Conservation (phyloP, 2,113 vertebrate species). For the Daphoenositta chrysoptera region DNA sequence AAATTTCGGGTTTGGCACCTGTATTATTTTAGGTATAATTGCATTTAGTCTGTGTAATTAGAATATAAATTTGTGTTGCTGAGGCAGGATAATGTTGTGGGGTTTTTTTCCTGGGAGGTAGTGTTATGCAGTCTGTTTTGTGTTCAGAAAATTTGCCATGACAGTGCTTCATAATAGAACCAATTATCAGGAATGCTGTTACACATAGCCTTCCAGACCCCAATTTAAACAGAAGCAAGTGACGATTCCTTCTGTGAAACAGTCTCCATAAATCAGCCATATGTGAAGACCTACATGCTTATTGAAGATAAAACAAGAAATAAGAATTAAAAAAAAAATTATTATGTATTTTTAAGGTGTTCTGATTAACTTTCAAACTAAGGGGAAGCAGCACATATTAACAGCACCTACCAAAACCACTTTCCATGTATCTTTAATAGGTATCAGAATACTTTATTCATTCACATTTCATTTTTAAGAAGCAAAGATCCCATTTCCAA, state of each 20-base stretch:
- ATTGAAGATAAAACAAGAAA: not conserved
- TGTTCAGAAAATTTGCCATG: slow-evolving; percentile 60
- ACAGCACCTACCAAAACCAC: not conserved
- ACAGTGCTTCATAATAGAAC: slow-evolving; percentile 68
- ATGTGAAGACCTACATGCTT: slow-evolving; percentile 32
- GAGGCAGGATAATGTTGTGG: not conserved
- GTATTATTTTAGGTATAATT: slow-evolving; percentile 58
- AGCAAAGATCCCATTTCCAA: not conserved
- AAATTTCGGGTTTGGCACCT: slow-evolving; percentile 26
- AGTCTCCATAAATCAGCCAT: slow-evolving; percentile 33
- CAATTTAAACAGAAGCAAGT: slow-evolving; percentile 66
- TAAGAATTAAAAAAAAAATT: not conserved
- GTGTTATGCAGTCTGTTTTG: slow-evolving; percentile 46
- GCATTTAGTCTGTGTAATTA: slow-evolving; percentile 53
- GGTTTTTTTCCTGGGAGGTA: not conserved
- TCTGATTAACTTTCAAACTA: not conserved
- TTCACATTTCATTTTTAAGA: not conserved
- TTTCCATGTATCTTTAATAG: not conserved
- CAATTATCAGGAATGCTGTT: slow-evolving; percentile 69
- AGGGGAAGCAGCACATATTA: not conserved
- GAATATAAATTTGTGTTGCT: slow-evolving; percentile 47
- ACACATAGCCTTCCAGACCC: slow-evolving; percentile 56
- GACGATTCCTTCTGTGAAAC: slow-evolving; percentile 60
- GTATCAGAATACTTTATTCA: not conserved
- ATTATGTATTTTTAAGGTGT: not conserved